These are phyloP conservation scores for Polypedilum pembai DNA, from an alignment of 1,140 invertebrate species.

Conservation along the genomic window DNA sequence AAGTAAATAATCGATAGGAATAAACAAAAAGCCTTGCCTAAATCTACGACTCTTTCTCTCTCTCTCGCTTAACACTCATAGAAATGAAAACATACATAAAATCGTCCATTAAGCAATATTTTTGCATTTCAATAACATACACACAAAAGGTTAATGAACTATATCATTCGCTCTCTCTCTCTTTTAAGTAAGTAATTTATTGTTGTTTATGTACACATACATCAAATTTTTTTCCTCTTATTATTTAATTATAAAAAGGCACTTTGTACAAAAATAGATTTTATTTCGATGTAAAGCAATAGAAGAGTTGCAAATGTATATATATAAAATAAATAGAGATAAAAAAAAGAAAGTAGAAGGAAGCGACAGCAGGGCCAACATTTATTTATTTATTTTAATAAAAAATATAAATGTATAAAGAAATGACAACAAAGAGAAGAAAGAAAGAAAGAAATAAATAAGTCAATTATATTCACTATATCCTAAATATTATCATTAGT, in stretches of 20 bases:
- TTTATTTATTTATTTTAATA: background rate
- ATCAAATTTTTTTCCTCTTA: background rate
- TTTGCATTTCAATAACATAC: no score
- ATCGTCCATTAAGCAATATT: no score
- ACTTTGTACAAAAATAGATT: background rate
- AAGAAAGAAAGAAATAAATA: background rate
- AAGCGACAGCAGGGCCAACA: conserved; percentile 15
- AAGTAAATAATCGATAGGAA: background rate
- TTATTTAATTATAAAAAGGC: background rate
- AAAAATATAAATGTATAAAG: background rate
- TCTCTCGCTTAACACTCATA: background rate
- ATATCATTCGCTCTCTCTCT: no score
- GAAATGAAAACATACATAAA: no score
- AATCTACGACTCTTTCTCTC: background rate
- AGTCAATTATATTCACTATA: background rate
- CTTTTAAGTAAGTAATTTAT: background rate
- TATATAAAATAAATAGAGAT: background rate
- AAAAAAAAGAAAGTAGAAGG: background rate
- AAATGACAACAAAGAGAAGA: background rate
- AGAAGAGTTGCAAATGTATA: background rate
- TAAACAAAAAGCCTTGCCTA: background rate
- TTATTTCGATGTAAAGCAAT: background rate
- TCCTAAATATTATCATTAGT: background rate
- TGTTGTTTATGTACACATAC: background rate
- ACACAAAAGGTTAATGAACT: no score